Conservation (phyloP, 2,888 invertebrate species). For the Eurois occulta region DNA sequence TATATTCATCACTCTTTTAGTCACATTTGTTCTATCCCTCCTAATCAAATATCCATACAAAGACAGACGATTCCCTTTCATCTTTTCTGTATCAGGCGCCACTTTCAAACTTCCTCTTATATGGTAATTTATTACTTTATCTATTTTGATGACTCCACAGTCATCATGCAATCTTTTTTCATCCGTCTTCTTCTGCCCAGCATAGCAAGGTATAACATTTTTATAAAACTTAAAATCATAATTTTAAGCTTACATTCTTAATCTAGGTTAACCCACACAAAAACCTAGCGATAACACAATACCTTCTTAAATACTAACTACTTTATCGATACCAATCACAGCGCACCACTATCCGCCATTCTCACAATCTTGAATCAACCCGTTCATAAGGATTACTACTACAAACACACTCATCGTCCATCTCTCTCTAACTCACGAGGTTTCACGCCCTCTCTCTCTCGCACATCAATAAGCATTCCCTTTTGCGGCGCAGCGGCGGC, state of each 20-base stretch:
- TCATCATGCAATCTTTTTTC: too few relatives aligned
- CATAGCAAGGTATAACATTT: not conserved
- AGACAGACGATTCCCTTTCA: too few relatives aligned
- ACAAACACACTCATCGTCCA: constrained; percentile 77
- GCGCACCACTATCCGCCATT: constrained; percentile 81
- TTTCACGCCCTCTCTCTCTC: constrained; percentile 69
- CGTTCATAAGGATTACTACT: constrained; percentile 86
- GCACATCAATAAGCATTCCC: constrained; percentile 80
- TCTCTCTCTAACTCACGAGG: constrained; percentile 70
- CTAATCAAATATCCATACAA: too few relatives aligned
- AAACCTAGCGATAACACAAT: not conserved
- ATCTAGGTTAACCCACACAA: not conserved
- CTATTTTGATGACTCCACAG: too few relatives aligned
- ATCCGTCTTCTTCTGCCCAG: too few relatives aligned
- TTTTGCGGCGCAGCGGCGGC: constrained; percentile 85
- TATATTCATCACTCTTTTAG: too few relatives aligned
- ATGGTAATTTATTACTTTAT: too few relatives aligned
- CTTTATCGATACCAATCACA: constrained; percentile 70
- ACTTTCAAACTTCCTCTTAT: too few relatives aligned
- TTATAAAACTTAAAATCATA: not conserved
- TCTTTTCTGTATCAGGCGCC: too few relatives aligned
- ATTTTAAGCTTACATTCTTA: not conserved
- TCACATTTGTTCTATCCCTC: too few relatives aligned
- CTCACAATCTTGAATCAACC: constrained; percentile 87
- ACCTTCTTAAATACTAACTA: constrained; percentile 10